phyloP scores from a whole-genome alignment of 53 echinoderm and acorn worm species.

The Echinometra lucunter region DNA sequence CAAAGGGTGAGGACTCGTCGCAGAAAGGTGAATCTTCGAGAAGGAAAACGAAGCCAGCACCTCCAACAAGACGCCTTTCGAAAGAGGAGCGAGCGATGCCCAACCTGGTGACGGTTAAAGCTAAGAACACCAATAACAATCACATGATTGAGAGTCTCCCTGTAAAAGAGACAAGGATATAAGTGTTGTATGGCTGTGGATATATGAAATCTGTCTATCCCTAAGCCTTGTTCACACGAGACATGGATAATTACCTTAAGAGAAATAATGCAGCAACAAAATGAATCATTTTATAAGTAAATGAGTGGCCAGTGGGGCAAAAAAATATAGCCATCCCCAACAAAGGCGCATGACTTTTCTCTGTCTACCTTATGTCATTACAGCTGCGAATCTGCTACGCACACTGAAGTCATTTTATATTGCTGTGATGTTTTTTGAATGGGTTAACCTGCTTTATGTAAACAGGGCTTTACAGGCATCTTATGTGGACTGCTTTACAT shows the following conservation, averaged over 20 bases:
- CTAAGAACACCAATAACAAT: constrained; percentile 60
- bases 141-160: constrained; percentile 67
- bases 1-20: neutral
- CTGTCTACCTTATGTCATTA: too few relatives aligned
- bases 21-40: neutral
- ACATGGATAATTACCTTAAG: neutral
- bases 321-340: neutral
- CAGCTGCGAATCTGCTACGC: too few relatives aligned
- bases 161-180: constrained; percentile 62
- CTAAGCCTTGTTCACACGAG: neutral
- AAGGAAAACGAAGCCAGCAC: constrained; percentile 29
- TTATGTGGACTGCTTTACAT: neutral
- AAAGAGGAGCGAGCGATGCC: constrained; percentile 36
- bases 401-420: neutral
- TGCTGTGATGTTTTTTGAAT: neutral
- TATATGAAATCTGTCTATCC: too few relatives aligned
- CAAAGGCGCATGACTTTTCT: too few relatives aligned
- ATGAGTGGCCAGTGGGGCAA: neutral
- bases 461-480: too few relatives aligned
- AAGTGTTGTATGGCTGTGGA: neutral
- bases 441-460: too few relatives aligned
- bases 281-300: neutral
- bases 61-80: constrained; percentile 24
- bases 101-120: constrained; percentile 28
- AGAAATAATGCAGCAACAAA: neutral